Evolutionary conservation across 2,797 vertebrate species (phyloP).

Genomic region (Micropoecilia bifurca): DNA sequence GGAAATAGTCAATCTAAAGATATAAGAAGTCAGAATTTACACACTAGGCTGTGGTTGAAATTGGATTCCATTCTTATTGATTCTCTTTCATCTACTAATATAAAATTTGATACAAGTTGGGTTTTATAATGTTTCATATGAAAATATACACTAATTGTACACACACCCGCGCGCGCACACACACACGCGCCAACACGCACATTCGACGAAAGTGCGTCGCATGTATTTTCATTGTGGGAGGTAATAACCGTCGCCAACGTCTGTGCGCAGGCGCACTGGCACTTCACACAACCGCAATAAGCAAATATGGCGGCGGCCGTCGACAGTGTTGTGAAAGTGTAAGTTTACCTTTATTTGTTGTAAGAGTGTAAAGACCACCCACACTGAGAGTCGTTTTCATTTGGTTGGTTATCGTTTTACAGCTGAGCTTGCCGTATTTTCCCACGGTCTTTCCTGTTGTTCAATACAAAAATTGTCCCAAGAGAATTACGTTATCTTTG

Average conservation of each 20-base stretch:
- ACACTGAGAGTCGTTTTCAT: not conserved
- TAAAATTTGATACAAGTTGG: not conserved
- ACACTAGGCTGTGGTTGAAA: not conserved
- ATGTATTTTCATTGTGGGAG: slow-evolving; percentile 2
- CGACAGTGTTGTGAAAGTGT: slow-evolving; percentile 89
- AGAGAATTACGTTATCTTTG: slow-evolving; percentile 66
- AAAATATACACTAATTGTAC: not conserved
- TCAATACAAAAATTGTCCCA: slow-evolving; percentile 49
- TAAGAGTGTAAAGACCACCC: slow-evolving; percentile 10
- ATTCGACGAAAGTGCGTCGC: not conserved
- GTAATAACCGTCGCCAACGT: slow-evolving; percentile 9
- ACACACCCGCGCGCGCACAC: too few species aligned
- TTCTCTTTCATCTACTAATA: not conserved
- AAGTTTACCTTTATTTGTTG: slow-evolving; percentile 77
- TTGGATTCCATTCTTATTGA: too few species aligned
- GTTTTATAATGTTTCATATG: not conserved
- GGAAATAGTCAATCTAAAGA: not conserved
- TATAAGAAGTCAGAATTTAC: not conserved
- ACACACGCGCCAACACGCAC: not conserved
- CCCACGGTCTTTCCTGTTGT: not conserved
- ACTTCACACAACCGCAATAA: slow-evolving; percentile 77
- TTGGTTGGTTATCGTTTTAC: not conserved
- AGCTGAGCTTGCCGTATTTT: accelerated
- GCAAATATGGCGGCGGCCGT: slow-evolving; percentile 87
- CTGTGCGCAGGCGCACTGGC: slow-evolving; percentile 69